Percentiles rank a stretch among this genome's conserved stretches.
Evolutionary conservation across 2,113 vertebrate species (phyloP).

Genomic region (Felis catus): F.catus_Fca126_mat1.0 CM031415.1:156698501-156699000

Average conservation of each 20-base stretch:
- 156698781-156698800: neutral
- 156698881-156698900: neutral
- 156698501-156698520: neutral
- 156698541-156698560: neutral
- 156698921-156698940: neutral
- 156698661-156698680: too few species aligned
- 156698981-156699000: neutral
- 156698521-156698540: neutral
- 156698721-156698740: too few species aligned
- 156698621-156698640: too few species aligned
- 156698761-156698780: neutral
- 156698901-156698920: neutral
- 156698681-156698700: too few species aligned
- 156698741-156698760: neutral
- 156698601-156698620: too few species aligned
- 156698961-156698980: neutral
- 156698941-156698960: neutral
- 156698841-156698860: neutral
- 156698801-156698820: neutral
- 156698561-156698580: too few species aligned
- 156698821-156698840: neutral
- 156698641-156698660: too few species aligned
- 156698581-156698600: too few species aligned
- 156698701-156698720: too few species aligned
- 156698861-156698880: neutral